Conservation (phyloP, 2,888 invertebrate species). For the Prionchulus punctatus region DNA sequence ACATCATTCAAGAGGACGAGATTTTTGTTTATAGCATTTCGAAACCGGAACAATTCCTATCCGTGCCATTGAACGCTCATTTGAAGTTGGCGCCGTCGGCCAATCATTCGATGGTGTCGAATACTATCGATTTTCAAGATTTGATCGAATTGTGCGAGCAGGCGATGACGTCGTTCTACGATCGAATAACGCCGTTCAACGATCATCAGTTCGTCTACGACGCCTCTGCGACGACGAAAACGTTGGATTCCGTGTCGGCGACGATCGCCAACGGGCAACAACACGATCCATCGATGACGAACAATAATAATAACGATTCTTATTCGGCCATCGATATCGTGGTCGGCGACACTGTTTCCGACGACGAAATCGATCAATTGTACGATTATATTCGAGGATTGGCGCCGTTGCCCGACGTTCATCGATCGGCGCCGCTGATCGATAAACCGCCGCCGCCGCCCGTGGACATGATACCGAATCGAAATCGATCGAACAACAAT, state of each 20-base stretch:
- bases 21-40: conserved; percentile 46
- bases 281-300: background rate
- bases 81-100: conserved; percentile 47
- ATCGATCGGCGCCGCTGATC: conserved; percentile 23
- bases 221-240: background rate
- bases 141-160: conserved; percentile 1
- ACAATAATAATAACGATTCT: background rate
- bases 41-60: conserved; percentile 53
- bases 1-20: background rate
- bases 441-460: conserved; percentile 72
- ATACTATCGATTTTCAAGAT: conserved; percentile 11
- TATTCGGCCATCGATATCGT: background rate
- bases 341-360: conserved; percentile 29
- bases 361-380: conserved; percentile 88
- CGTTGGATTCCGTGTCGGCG: background rate
- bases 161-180: background rate
- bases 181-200: conserved; percentile 2
- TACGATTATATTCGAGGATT: conserved; percentile 87
- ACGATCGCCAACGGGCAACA: background rate
- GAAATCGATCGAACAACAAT: conserved; percentile 11
- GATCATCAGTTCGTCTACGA: background rate
- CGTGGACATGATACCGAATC: conserved; percentile 69
- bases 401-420: conserved; percentile 61
- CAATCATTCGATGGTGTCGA: conserved; percentile 53
- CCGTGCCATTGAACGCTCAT: conserved; percentile 67